Conservation (phyloP, 2,113 vertebrate species). For the Tapirus terrestris region DNA sequence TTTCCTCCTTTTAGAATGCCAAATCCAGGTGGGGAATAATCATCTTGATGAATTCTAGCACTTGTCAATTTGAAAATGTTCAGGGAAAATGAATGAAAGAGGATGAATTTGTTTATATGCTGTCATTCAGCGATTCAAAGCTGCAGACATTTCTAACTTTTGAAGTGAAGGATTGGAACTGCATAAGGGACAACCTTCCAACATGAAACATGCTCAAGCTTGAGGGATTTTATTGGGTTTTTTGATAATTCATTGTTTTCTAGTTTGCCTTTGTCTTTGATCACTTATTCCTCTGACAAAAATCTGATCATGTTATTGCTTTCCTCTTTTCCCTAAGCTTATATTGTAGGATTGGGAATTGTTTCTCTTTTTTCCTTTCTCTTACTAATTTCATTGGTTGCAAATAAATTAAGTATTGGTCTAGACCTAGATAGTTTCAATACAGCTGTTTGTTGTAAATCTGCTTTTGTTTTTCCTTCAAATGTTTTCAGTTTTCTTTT, state of each 20-base stretch:
- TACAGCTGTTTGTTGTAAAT: neutral
- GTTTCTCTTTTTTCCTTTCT: neutral
- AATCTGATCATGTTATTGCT: constrained; percentile 55
- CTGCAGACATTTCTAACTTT: constrained; percentile 48
- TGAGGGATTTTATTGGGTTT: constrained; percentile 34
- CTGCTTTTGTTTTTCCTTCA: constrained; percentile 31
- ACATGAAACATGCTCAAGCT: constrained; percentile 66
- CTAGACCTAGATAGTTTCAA: neutral
- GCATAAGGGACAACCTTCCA: constrained; percentile 69
- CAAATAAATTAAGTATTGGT: neutral
- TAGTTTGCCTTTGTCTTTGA: constrained; percentile 72
- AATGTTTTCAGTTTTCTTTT: constrained; percentile 13
- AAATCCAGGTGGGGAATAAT: constrained; percentile 71
- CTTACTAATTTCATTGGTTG: neutral
- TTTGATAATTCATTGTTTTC: constrained; percentile 55
- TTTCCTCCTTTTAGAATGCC: constrained; percentile 53
- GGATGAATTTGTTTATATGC: constrained; percentile 52
- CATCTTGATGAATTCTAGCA: constrained; percentile 76
- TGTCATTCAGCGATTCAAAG: constrained; percentile 56
- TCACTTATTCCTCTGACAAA: constrained; percentile 63
- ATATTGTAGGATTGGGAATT: neutral
- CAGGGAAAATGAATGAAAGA: constrained; percentile 75
- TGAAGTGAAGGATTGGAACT: constrained; percentile 74
- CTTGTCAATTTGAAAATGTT: constrained; percentile 77
- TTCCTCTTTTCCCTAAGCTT: constrained; percentile 43